phyloP scores from a whole-genome alignment of 2,113 vertebrate species.

The Pseudorhombus dupliciocellatus region DNA sequence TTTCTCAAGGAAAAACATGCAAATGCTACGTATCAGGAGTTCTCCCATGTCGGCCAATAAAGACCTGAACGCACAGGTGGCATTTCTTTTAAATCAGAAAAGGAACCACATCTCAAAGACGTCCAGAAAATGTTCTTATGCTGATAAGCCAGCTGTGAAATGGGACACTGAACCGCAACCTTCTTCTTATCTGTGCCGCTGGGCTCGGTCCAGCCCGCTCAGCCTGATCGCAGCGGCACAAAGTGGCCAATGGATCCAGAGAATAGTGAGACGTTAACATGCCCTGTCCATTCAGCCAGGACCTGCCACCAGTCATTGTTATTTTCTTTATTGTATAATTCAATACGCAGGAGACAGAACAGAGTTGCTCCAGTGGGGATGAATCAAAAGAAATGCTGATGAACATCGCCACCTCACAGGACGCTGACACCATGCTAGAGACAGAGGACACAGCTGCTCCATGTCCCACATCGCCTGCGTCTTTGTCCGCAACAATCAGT shows the following conservation, averaged over 20 bases:
- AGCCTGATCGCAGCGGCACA: background rate
- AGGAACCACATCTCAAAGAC: background rate
- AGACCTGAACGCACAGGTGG: background rate
- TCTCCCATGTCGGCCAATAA: background rate
- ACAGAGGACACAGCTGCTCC: background rate
- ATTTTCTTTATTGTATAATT: background rate
- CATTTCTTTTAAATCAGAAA: background rate
- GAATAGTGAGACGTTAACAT: background rate
- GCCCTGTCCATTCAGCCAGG: background rate
- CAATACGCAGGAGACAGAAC: background rate
- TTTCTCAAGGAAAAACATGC: constrained; percentile 19
- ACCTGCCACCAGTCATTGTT: background rate
- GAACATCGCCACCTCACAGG: background rate
- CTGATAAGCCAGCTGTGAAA: background rate
- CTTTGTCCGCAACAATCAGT: constrained; percentile 3
- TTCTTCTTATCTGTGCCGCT: background rate
- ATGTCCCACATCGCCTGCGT: background rate
- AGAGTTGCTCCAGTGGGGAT: background rate
- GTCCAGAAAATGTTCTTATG: background rate
- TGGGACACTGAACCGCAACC: background rate
- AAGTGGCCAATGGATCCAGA: background rate
- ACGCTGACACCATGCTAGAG: background rate
- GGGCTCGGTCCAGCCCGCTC: background rate
- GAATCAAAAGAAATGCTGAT: background rate
- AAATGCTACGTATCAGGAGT: background rate